Percentiles rank a stretch among this genome's conserved stretches.
Evolutionary conservation across 2,888 invertebrate genomes (phyloP).

Genomic region (Trissolcus brochymenae): DNA sequence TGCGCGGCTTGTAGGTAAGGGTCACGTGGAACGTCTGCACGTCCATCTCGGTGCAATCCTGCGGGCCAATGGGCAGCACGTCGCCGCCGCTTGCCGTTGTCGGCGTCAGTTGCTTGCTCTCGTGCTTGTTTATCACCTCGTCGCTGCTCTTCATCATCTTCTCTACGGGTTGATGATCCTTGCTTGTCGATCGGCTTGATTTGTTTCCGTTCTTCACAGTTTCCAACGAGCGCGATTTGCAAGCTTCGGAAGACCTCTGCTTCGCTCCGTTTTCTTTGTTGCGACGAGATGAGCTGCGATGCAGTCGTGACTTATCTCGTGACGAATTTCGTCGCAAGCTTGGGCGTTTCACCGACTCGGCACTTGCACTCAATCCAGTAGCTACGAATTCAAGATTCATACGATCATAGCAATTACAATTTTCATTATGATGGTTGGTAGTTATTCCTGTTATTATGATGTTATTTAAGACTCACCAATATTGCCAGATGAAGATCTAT

Average conservation of each 20-base stretch:
- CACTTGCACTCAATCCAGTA: constrained; percentile 71
- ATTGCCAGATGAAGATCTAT: constrained; percentile 79
- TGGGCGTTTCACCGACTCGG: constrained; percentile 75
- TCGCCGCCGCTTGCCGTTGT: constrained; percentile 55
- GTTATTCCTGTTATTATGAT: not conserved
- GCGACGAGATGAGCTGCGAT: constrained; percentile 78
- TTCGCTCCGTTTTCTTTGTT: constrained; percentile 78
- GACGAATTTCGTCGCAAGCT: constrained; percentile 76
- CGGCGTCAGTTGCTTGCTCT: constrained; percentile 58
- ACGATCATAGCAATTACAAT: not conserved
- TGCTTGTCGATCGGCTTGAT: constrained; percentile 61
- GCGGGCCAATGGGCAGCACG: constrained; percentile 68
- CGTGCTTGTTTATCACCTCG: constrained; percentile 64
- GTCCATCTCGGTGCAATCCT: constrained; percentile 78
- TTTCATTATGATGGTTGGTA: no score
- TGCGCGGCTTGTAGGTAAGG: constrained; percentile 78
- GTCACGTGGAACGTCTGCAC: constrained; percentile 78
- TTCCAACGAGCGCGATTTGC: constrained; percentile 70
- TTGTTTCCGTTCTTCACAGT: constrained; percentile 66
- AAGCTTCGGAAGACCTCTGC: constrained; percentile 63
- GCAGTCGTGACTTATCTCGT: constrained; percentile 77
- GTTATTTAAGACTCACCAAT: constrained; percentile 75
- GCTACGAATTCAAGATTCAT: no score
- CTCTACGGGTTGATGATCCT: constrained; percentile 65
- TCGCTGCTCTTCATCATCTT: constrained; percentile 68